A percentile compares a stretch with the other conserved stretches of the same genome.
Evolutionary conservation across 2,113 vertebrate species (phyloP).

Genomic region (Mormyrus iriodes): DNA sequence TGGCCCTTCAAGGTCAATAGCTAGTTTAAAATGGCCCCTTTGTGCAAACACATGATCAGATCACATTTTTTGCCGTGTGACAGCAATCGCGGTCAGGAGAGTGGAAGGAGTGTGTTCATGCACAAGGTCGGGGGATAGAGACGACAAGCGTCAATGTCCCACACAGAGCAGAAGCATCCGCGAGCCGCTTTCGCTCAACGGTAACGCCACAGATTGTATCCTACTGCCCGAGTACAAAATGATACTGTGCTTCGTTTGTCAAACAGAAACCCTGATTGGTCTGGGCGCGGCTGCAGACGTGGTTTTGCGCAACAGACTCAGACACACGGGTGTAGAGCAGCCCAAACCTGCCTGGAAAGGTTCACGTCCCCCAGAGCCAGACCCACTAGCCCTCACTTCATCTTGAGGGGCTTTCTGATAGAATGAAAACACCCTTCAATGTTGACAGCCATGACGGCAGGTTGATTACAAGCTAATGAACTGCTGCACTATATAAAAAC

Average conservation of each 20-base stretch:
- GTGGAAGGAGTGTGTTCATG: background rate
- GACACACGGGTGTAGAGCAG: background rate
- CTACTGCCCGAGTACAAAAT: background rate
- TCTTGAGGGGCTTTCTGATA: background rate
- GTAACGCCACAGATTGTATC: background rate
- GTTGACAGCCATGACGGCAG: background rate
- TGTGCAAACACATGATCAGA: background rate
- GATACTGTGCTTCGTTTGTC: background rate
- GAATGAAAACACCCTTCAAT: background rate
- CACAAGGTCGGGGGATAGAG: background rate
- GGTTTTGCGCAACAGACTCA: background rate
- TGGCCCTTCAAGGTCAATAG: background rate
- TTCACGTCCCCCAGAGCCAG: background rate
- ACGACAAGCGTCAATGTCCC: background rate
- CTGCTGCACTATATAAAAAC: too few relatives aligned
- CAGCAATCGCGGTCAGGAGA: background rate
- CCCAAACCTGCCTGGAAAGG: background rate
- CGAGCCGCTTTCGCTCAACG: background rate
- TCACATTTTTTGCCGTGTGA: background rate
- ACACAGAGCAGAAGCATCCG: background rate
- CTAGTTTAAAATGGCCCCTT: background rate
- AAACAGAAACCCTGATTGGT: background rate
- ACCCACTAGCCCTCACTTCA: background rate
- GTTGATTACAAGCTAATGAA: background rate
- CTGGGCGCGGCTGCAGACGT: background rate